These are phyloP conservation scores for Arvicanthis niloticus DNA, from an alignment of 2,113 vertebrate species.

Conservation along the genomic window DNA sequence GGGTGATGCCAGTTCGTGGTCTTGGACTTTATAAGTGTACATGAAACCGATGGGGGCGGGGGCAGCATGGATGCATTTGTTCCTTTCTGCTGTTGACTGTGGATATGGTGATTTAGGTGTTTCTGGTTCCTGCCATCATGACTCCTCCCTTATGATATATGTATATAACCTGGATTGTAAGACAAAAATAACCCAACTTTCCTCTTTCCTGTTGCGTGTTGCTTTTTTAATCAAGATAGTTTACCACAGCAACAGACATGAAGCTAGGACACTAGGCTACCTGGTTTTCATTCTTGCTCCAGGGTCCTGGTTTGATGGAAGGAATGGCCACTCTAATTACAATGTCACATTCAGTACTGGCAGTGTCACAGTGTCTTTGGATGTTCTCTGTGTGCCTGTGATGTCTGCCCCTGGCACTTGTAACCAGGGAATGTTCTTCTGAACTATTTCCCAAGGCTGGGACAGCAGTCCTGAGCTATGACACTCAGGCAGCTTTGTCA, in stretches of 20 bases:
- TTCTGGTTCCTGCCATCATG: background rate
- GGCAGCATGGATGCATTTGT: background rate
- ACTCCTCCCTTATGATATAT: too few relatives aligned
- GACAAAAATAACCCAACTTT: background rate
- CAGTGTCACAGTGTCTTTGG: background rate
- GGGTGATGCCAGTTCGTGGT: fast-evolving
- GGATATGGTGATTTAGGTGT: background rate
- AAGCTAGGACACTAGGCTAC: too few relatives aligned
- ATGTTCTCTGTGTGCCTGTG: background rate
- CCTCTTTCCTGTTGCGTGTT: background rate
- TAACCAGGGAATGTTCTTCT: background rate
- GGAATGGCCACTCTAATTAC: background rate
- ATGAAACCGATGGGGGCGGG: background rate
- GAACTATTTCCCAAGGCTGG: background rate
- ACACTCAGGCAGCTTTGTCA: background rate
- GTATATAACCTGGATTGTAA: background rate
- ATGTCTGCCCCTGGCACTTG: background rate
- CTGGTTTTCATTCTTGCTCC: background rate
- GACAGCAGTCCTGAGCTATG: fast-evolving
- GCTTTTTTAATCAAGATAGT: too few relatives aligned
- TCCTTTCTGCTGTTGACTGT: background rate
- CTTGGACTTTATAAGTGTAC: background rate
- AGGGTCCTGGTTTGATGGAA: background rate
- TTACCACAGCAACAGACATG: background rate
- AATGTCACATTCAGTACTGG: background rate